phyloP scores from a whole-genome alignment of 2,797 vertebrate species.

The Gadopsis marmoratus region DNA sequence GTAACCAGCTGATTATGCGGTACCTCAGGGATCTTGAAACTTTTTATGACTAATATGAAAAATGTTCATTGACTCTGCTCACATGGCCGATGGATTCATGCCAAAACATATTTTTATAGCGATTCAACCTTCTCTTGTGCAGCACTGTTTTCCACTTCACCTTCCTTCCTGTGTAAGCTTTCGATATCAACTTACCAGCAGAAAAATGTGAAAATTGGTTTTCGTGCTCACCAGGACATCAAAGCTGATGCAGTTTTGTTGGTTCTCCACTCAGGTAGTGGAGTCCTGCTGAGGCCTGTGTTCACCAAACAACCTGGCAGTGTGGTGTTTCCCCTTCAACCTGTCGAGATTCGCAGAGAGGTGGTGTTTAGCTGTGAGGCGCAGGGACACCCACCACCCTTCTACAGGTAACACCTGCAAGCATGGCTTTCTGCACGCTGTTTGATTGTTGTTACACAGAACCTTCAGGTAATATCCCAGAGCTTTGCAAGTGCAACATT shows the following conservation, averaged over 20 bases:
- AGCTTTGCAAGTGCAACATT: constrained; percentile 38
- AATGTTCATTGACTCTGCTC: constrained; percentile 32
- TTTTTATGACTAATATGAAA: constrained; percentile 55
- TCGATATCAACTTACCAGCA: constrained; percentile 24
- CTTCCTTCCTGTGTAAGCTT: constrained; percentile 18
- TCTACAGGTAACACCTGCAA: constrained; percentile 87
- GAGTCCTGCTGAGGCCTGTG: constrained; percentile 86
- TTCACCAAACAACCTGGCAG: constrained; percentile 94
- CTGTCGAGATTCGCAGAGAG: constrained; percentile 88
- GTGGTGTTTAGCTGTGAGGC: constrained; percentile 94
- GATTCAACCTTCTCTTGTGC: constrained; percentile 21
- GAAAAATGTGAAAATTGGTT: constrained; percentile 28
- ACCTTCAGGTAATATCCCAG: constrained; percentile 14
- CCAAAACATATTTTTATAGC: constrained; percentile 6
- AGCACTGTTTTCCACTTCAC: neutral
- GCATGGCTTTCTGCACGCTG: constrained; percentile 30
- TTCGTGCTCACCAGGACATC: constrained; percentile 40
- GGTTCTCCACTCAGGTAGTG: constrained; percentile 84
- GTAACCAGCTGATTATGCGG: constrained; percentile 64
- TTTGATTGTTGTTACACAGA: neutral
- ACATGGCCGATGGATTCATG: constrained; percentile 19
- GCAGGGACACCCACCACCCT: constrained; percentile 90
- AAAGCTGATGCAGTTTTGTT: constrained; percentile 55
- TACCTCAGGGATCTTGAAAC: constrained; percentile 43
- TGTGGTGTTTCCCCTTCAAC: constrained; percentile 91